Base-by-base conservation (phyloP, 1,140 invertebrate genomes). In the Ruditapes philippinarum region DNA sequence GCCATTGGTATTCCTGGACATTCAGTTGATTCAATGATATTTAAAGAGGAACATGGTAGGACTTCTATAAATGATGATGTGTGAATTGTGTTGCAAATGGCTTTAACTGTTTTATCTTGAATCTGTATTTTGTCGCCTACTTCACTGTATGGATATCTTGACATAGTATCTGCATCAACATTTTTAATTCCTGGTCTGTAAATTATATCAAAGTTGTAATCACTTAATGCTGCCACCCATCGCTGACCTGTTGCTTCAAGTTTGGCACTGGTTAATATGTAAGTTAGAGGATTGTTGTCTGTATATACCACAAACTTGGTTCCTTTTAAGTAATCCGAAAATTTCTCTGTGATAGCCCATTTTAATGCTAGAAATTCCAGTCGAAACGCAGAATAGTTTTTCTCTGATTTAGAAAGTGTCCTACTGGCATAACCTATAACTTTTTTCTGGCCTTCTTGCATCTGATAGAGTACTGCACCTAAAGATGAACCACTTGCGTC, bases 341-440 rank as follows among this genome's bases (percentile, higher is more conserved):
- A 81, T 62, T 57, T 81, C 11, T 79, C 38, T 12, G 76, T 49
- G 14, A 81, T 4, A 31, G 79, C 79, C 79, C 79, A 81, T 31
- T 83, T 83, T 22, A 83, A 40, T 19, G 4, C 57, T 45, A 83
- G 33, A 70, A 62, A 36, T 31, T 70, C 62, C 25, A 40, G 11
- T 31, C 68, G 80, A 28, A 57, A 49, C 36, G 73, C 57, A 54
- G 28, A 40, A 31, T 80, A 60, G 40, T 82, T 81, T 36, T 40
- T 81, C 57, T 89, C 87, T 62, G 85, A 57, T 45, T 57, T 5
- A 5, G 60, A 11, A 14, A 86, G 57, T 31, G 9, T 38, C 12
- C 83, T 45, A 40, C 70, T 86, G 14, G 83, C 83, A 74, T 83
- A 86, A 17, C 68, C 83, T 3, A 51, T 86, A 1, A 76, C 40